Base-by-base conservation (phyloP, 2,797 vertebrate genomes). In the Oreortyx pictus region DNA sequence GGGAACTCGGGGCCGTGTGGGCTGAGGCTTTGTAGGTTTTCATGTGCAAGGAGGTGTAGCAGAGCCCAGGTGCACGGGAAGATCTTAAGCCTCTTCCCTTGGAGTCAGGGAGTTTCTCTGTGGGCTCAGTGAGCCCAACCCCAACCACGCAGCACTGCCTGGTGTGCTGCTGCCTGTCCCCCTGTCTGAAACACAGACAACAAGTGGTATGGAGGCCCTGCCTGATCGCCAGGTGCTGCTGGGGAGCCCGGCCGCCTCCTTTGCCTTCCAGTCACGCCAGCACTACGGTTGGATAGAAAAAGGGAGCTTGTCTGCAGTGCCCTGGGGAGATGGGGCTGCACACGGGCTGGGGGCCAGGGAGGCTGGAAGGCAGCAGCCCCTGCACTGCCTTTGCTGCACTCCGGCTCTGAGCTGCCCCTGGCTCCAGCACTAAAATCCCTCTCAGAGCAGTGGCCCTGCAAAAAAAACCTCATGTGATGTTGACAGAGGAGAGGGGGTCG, bases 401-500 rank as follows among this genome's bases (percentile, higher is more conserved):
- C 14, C 29, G 24, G 39, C 39, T 41, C 39, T 41, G 39, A 41
- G 39, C 2, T 8, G 23, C 56, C 56, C 17, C 31, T 8, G 7
- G 23, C 49, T 75, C 67, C 25, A 10, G 33, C 39, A 29, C 12
- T 29, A 4, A 1, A 6, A 10, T 23, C 31, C 25, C 14, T 49
- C 49, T 23, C 49, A 7, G 11, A 62, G 71, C 4, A 1, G 3
- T 16, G 11, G 39, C 39, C 23, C 52, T 23, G 39, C 19, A 4
- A 22, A 57, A 22, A 3, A 7, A 14, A 56, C 7, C 22, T 18
- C 8, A 33, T 9, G 56, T 9, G n/a, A 35, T 59, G 56, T 20
- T 35, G 56, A 37, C 44, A n/a, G 56, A 14, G 52, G 15, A 22
- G 7, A 25, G 15, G 31, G 18, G 0, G 0, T 5, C 0, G 1